Conservation (phyloP, 1,140 invertebrate genomes). For the Heliconius hewitsoni region DNA sequence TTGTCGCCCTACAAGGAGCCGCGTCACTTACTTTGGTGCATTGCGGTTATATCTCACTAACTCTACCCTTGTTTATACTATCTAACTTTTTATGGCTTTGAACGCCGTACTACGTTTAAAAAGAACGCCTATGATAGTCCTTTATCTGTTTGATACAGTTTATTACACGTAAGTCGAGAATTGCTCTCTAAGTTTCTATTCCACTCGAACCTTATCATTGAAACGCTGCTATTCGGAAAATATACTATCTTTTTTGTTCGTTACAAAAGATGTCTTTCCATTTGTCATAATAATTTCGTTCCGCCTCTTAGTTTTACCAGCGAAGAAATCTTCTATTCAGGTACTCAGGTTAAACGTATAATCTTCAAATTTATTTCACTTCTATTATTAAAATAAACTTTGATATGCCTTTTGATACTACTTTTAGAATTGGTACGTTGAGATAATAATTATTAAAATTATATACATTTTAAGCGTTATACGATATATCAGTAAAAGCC, state of each 20-base stretch:
- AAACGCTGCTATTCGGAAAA: constrained; percentile 22
- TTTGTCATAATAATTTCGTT: constrained; percentile 36
- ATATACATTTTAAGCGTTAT: too few relatives aligned
- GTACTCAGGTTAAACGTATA: constrained; percentile 6
- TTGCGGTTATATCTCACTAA: constrained; percentile 69
- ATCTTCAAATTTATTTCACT: constrained; percentile 10
- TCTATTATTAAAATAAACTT: neutral
- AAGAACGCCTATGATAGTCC: constrained; percentile 61
- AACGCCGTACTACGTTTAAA: constrained; percentile 61
- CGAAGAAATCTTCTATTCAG: constrained; percentile 20
- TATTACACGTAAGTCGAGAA: constrained; percentile 57
- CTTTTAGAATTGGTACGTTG: neutral
- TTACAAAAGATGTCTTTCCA: constrained; percentile 30
- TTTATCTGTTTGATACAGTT: constrained; percentile 72
- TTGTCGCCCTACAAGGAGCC: constrained; percentile 72
- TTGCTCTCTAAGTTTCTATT: constrained; percentile 31
- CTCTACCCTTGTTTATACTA: constrained; percentile 71
- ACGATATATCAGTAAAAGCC: too few relatives aligned
- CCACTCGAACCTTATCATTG: constrained; percentile 21
- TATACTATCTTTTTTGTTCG: constrained; percentile 28
- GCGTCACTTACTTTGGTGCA: constrained; percentile 79
- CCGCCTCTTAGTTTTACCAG: constrained; percentile 37
- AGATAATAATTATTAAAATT: neutral
- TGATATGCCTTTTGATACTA: neutral
- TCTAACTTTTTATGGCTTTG: constrained; percentile 74